Evolutionary conservation across 2,888 invertebrate species (phyloP).

Genomic region (Drosophila robusta): DNA sequence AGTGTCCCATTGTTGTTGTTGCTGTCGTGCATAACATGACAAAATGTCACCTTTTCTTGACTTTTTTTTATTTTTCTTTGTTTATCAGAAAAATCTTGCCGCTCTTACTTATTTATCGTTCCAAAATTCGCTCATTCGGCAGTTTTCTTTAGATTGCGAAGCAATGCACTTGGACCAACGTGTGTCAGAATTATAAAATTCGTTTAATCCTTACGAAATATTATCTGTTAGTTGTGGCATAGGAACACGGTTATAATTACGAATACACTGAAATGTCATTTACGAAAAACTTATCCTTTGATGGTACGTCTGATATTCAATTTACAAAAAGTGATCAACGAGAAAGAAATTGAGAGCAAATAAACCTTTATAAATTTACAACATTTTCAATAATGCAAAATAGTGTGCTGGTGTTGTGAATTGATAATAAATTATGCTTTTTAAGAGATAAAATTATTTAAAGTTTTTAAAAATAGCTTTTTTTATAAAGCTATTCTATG

Average conservation of each 20-base stretch:
- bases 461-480: background rate
- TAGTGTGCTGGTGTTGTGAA: too few relatives aligned
- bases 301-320: constrained; percentile 51
- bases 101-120: constrained; percentile 70
- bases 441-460: background rate
- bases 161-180: constrained; percentile 57
- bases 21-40: constrained; percentile 39
- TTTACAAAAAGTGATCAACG: background rate
- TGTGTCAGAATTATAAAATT: constrained; percentile 3
- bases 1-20: constrained; percentile 74
- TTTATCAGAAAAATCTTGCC: constrained; percentile 71
- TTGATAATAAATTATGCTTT: too few relatives aligned
- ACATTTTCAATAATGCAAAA: too few relatives aligned
- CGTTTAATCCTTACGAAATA: constrained; percentile 11
- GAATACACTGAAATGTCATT: constrained; percentile 42
- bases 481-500: background rate
- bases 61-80: constrained; percentile 75
- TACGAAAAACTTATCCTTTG: constrained; percentile 71
- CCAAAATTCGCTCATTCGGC: constrained; percentile 61
- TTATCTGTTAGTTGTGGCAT: constrained; percentile 3
- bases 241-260: background rate
- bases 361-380: background rate
- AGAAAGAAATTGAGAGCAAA: background rate
- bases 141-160: constrained; percentile 75
- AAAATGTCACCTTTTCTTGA: constrained; percentile 73